These are phyloP conservation scores for Julus scandinavius DNA, from an alignment of 2,888 invertebrate species.

Conservation along the genomic window DNA sequence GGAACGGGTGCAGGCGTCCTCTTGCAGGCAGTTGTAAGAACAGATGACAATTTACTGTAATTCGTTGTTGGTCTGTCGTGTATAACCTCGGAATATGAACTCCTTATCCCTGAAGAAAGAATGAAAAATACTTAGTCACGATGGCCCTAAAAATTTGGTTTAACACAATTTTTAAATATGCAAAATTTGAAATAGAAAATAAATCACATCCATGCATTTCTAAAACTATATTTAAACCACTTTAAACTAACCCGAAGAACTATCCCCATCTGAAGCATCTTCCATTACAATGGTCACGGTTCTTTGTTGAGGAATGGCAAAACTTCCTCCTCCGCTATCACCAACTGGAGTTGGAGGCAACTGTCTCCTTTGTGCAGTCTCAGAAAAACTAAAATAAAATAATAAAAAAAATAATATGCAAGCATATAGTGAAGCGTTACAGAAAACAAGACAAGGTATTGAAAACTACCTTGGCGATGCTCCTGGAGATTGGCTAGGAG, in stretches of 20 bases:
- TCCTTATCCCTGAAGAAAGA: constrained; percentile 57
- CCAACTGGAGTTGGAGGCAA: constrained; percentile 53
- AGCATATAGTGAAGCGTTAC: neutral
- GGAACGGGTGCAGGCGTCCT: constrained; percentile 21
- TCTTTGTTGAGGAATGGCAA: constrained; percentile 43
- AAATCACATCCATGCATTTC: neutral
- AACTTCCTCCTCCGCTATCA: neutral
- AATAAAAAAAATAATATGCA: neutral
- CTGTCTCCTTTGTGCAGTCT: constrained; percentile 31
- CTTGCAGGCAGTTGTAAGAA: constrained; percentile 62
- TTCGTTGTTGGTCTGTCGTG: constrained; percentile 51
- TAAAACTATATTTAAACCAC: neutral
- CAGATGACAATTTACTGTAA: constrained; percentile 49
- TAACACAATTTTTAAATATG: too few species aligned
- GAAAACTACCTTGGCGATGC: constrained; percentile 63
- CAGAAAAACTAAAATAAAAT: neutral
- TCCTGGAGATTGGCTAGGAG: constrained; percentile 64
- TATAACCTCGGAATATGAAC: constrained; percentile 60
- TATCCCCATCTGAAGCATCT: constrained; percentile 50
- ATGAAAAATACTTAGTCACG: neutral
- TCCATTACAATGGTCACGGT: constrained; percentile 55
- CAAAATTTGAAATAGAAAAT: too few species aligned
- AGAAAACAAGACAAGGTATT: neutral
- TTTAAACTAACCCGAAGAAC: constrained; percentile 8
- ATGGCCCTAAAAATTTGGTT: too few species aligned